Evolutionary conservation across 1,140 invertebrate species (phyloP).

Genomic region (Lysiphlebus fabarum): DNA sequence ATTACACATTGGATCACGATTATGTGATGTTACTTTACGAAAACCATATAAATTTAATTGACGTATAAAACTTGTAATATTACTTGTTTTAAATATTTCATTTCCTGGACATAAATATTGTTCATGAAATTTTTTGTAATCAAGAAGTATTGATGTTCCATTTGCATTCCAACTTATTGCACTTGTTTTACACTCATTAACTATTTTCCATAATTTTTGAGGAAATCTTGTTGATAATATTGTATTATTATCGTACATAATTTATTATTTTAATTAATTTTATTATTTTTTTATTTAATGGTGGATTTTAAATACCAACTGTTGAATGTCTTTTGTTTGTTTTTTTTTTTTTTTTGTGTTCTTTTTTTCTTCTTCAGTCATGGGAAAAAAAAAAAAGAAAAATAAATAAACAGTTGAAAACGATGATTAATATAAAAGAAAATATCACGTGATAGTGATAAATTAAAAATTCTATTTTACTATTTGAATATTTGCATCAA

Average conservation of each 20-base stretch:
- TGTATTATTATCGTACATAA: conserved; percentile 53
- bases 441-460: no score
- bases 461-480: no score
- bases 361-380: no score
- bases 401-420: no score
- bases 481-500: no score
- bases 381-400: no score
- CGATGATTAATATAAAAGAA: no score
- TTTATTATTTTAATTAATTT: conserved; percentile 24
- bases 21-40: conserved; percentile 61
- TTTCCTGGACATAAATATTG: conserved; percentile 55
- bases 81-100: conserved; percentile 62
- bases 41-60: conserved; percentile 64
- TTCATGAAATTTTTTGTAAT: conserved; percentile 58
- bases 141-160: conserved; percentile 57
- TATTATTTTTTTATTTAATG: conserved; percentile 2
- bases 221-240: conserved; percentile 60
- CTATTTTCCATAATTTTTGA: conserved; percentile 62
- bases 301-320: no score
- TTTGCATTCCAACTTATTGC: conserved; percentile 59
- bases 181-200: conserved; percentile 55
- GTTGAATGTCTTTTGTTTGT: no score
- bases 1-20: conserved; percentile 58
- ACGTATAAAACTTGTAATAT: conserved; percentile 62
- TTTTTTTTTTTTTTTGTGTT: no score